Evolutionary conservation across 30 jellyfish, hydroid and myxozoan species (phyloP), one percentile per base, ranked within the genome.

Genomic region (Phacellophora camtschatica): DNA sequence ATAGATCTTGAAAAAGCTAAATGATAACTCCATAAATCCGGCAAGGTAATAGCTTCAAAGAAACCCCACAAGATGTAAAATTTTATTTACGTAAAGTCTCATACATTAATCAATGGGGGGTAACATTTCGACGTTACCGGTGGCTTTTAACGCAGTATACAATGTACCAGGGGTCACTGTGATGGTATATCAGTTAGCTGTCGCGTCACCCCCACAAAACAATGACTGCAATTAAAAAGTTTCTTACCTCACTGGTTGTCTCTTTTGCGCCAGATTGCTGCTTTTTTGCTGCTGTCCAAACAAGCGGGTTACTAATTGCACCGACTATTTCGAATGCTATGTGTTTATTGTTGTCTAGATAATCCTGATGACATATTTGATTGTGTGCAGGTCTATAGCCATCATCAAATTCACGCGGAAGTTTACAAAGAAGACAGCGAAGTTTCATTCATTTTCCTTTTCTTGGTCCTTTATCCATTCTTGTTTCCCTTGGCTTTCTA

Each of bases 381-480:
- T 54, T 54, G 35, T 54, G 69, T 25, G 69, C 31, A 54, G 69
- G 4, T 25, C 35, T 54, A 18, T 54, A 15, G 35, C 22, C 69
- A 54, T 18, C 69, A 25, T 54, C 69, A 54, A 54, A 54, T 25
- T 54, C 69, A 54, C 69, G 69, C 69, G 69, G 35, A 3, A 32
- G 69, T 54, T 54, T 25, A 54, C 69, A 54, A 54, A 54, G 69
- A 54, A 54, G 69, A 54, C 69, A 54, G 31, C 69, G 69, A 15
- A 54, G 69, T 54, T 54, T 54, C 69, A 18, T 32, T 43, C 57
- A 9, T 54, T 54, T 51, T 51, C 66, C 18, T 22, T 51, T 54
- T 54, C 69, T 54, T 54, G 69, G 35, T 54, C 35, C 69, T 20
- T 54, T 54, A 25, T 54, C 69, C 69, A 54, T 54, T 2, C 35